phyloP scores from a whole-genome alignment of 2,113 vertebrate genomes.

The Rhinopomastus cyanomelas region DNA sequence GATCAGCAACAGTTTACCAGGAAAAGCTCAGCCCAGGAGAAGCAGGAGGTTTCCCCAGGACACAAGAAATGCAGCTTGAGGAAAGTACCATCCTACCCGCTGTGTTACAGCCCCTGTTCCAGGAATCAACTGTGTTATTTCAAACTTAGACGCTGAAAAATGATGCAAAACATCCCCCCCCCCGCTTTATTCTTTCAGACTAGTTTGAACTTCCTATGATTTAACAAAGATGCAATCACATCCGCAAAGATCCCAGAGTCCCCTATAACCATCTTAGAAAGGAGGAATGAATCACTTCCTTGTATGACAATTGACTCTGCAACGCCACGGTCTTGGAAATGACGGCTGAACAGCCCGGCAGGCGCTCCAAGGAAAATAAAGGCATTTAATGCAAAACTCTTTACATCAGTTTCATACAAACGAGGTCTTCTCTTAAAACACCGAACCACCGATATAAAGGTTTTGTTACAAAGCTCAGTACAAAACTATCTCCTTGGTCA shows the following conservation, averaged over 20 bases:
- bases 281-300: conserved; percentile 59
- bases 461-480: conserved; percentile 13
- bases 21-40: not conserved
- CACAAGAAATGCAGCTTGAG: not conserved
- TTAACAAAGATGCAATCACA: conserved; percentile 30
- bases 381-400: conserved; percentile 54
- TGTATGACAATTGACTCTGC: not conserved
- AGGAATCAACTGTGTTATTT: not conserved
- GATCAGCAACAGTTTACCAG: not conserved
- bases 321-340: not conserved
- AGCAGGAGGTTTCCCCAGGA: not conserved
- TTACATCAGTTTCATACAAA: conserved; percentile 37
- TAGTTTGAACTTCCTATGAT: conserved; percentile 50
- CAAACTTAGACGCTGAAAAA: not conserved
- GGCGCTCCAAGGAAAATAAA: conserved; percentile 30
- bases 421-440: not conserved
- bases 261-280: not conserved
- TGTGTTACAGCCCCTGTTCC: not conserved
- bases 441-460: not conserved
- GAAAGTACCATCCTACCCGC: not conserved
- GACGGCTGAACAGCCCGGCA: not conserved
- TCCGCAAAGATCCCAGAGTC: conserved; percentile 19
- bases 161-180: not conserved
- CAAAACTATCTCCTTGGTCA: conserved; percentile 23
- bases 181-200: not conserved